Evolutionary conservation across 2,888 invertebrate genomes (phyloP).

Genomic region (Eumerus sabulonum): DNA sequence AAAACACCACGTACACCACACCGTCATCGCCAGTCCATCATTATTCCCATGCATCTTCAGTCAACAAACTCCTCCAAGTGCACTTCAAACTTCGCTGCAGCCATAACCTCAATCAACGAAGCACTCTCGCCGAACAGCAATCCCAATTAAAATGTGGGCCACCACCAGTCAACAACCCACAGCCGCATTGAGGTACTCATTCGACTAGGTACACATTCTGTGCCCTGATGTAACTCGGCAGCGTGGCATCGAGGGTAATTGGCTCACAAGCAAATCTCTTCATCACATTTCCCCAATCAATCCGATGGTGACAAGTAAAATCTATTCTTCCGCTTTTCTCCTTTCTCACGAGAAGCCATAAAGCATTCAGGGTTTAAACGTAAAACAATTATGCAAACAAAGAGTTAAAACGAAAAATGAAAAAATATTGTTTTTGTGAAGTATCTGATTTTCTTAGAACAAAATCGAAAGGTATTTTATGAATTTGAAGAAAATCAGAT

Average conservation of each 20-base stretch:
- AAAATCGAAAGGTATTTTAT: constrained; percentile 57
- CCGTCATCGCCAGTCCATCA: constrained; percentile 21
- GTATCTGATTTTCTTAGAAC: constrained; percentile 61
- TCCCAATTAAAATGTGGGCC: constrained; percentile 52
- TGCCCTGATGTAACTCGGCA: background rate
- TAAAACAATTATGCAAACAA: too few relatives aligned
- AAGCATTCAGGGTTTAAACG: constrained; percentile 55
- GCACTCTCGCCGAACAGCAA: constrained; percentile 37
- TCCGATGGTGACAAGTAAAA: constrained; percentile 21
- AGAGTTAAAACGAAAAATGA: constrained; percentile 43
- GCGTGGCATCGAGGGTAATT: constrained; percentile 34
- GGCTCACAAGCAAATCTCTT: constrained; percentile 41
- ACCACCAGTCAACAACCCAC: background rate
- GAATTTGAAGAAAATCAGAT: constrained; percentile 51
- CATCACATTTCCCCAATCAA: constrained; percentile 16
- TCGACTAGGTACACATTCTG: too few relatives aligned
- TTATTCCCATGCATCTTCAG: constrained; percentile 36
- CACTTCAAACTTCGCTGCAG: constrained; percentile 10
- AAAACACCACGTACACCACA: constrained; percentile 31
- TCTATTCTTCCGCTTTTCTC: constrained; percentile 8
- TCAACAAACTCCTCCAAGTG: constrained; percentile 44
- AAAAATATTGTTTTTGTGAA: constrained; percentile 29
- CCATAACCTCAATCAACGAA: constrained; percentile 23
- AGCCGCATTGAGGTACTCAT: background rate
- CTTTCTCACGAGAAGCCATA: constrained; percentile 43